Percentiles rank a stretch among this genome's conserved stretches.
Conservation (phyloP, 2,113 vertebrate species). For the Oryzias curvinotus region DNA sequence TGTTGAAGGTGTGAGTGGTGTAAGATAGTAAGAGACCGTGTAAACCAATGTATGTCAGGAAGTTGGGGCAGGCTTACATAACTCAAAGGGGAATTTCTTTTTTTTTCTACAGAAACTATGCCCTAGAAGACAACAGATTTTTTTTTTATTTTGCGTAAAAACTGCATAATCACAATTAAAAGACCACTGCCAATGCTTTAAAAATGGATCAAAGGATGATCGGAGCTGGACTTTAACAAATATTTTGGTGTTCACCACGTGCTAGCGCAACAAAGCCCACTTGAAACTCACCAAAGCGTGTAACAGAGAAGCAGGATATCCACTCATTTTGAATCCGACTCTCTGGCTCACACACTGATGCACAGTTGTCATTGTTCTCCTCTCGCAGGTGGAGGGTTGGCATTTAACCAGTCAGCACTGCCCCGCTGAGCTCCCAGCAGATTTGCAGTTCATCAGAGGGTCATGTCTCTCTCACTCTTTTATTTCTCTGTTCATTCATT, state of each 20-base stretch:
- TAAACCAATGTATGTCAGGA: too few relatives aligned
- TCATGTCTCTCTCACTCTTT: slow-evolving; percentile 67
- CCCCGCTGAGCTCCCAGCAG: slow-evolving; percentile 66
- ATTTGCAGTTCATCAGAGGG: slow-evolving; percentile 78
- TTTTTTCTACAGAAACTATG: too few relatives aligned
- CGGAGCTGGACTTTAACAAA: too few relatives aligned
- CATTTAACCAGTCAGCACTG: slow-evolving; percentile 70
- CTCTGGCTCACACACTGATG: slow-evolving; percentile 37
- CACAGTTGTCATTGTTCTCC: slow-evolving; percentile 51
- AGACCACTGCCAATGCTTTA: too few relatives aligned
- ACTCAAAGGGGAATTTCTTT: too few relatives aligned
- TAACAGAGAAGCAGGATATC: slow-evolving; percentile 22
- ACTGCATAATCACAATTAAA: too few relatives aligned
- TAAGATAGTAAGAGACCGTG: too few relatives aligned
- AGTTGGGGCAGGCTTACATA: too few relatives aligned
- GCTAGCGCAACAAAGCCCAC: slow-evolving; percentile 33
- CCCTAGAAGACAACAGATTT: too few relatives aligned
- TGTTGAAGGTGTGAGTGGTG: too few relatives aligned
- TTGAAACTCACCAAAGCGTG: slow-evolving; percentile 6
- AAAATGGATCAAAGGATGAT: too few relatives aligned
- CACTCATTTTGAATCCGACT: slow-evolving; percentile 18
- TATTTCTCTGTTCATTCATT: slow-evolving; percentile 56
- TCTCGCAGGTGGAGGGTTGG: slow-evolving; percentile 65
- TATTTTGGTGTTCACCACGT: neutral
- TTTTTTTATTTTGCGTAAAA: too few relatives aligned